Percentiles rank a stretch among this genome's conserved stretches.
phyloP scores from a whole-genome alignment of 2,113 vertebrate genomes.

The Halichoerus grypus region DNA sequence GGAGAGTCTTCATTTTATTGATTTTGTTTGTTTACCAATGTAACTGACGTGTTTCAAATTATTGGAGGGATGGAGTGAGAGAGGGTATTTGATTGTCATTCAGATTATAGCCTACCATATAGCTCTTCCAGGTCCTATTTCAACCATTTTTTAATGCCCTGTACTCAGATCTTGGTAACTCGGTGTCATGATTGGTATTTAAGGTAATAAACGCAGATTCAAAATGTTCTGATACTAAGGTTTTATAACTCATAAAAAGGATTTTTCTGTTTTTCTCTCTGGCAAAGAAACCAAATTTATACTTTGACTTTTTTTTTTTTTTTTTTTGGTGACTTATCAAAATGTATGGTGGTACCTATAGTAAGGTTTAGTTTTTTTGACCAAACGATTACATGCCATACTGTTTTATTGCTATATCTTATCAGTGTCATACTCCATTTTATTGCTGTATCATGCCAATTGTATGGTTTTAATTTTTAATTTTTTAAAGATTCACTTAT shows the following conservation, averaged over 20 bases:
- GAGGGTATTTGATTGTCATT: neutral
- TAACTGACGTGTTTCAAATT: neutral
- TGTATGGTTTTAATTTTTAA: neutral
- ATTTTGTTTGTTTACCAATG: neutral
- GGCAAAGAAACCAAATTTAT: constrained; percentile 10
- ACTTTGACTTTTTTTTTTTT: neutral
- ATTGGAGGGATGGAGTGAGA: neutral
- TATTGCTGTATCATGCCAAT: neutral
- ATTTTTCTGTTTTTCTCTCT: constrained; percentile 29
- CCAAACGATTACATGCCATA: neutral
- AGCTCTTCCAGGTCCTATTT: neutral
- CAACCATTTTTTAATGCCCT: constrained; percentile 3
- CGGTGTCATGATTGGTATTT: neutral
- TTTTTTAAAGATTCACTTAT: neutral
- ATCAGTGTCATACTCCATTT: neutral
- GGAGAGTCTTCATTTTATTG: neutral
- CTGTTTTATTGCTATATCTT: neutral
- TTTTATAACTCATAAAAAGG: constrained; percentile 40
- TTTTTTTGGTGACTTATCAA: neutral
- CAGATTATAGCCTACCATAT: neutral
- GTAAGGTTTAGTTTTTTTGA: neutral
- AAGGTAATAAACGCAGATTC: neutral
- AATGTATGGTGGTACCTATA: neutral
- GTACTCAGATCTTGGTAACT: neutral
- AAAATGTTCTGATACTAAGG: neutral